Evolutionary conservation across 2,797 vertebrate genomes (phyloP).

Genomic region (Manis crassicaudata): DNA sequence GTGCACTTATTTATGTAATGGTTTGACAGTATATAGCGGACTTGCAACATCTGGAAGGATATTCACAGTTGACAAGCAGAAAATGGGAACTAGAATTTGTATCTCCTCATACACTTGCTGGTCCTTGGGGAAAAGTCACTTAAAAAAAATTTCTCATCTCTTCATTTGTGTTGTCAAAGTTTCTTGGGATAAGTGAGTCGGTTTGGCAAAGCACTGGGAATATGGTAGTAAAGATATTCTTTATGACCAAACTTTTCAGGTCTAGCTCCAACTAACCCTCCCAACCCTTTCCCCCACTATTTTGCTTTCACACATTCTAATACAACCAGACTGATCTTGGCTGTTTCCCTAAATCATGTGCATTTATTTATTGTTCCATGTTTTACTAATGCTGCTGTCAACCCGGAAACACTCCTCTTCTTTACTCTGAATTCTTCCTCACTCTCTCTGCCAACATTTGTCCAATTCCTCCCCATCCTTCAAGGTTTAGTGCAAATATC

Average conservation of each 20-base stretch:
- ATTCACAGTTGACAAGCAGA: slow-evolving; percentile 30
- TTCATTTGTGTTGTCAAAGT: slow-evolving; percentile 24
- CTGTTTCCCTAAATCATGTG: not conserved
- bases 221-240: not conserved
- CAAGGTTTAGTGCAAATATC: not conserved
- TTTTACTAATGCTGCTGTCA: not conserved
- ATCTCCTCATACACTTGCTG: not conserved
- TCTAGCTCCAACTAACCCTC: not conserved
- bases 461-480: not conserved
- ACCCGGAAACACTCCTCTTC: not conserved
- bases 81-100: slow-evolving; percentile 16
- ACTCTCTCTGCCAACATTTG: not conserved
- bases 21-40: not conserved
- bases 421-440: not conserved
- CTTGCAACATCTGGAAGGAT: not conserved
- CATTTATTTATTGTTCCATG: not conserved
- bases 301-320: not conserved
- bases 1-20: not conserved
- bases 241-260: not conserved
- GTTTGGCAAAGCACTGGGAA: not conserved
- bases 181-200: slow-evolving; percentile 23
- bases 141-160: not conserved
- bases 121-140: not conserved
- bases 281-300: not conserved
- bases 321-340: not conserved